Evolutionary conservation across 2,797 vertebrate genomes (phyloP).

Genomic region (Gymnothorax reevesii): DNA sequence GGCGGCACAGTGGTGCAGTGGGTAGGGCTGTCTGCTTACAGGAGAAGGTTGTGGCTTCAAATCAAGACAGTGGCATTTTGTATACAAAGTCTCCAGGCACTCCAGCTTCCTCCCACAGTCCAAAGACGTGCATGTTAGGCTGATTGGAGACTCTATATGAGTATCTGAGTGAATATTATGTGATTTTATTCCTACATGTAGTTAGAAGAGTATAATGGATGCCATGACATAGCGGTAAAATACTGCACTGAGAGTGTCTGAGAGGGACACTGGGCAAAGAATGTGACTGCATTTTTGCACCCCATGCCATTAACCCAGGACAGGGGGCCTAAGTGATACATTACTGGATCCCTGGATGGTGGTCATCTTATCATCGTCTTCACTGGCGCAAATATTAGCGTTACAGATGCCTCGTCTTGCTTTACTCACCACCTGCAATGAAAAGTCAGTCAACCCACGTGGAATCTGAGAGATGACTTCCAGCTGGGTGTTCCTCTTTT

Average conservation of each 20-base stretch:
- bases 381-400: neutral
- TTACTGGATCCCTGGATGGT: neutral
- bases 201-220: too few species aligned
- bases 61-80: too few species aligned
- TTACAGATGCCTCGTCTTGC: neutral
- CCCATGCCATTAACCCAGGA: neutral
- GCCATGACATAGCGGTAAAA: too few species aligned
- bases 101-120: too few species aligned
- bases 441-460: neutral
- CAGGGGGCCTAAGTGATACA: neutral
- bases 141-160: too few species aligned
- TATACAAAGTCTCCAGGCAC: too few species aligned
- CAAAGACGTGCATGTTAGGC: too few species aligned
- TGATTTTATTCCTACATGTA: too few species aligned
- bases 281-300: constrained; percentile 43
- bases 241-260: too few species aligned
- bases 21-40: too few species aligned
- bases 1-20: constrained; percentile 30
- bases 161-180: too few species aligned
- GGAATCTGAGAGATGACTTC: neutral
- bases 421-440: neutral
- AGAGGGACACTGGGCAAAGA: neutral
- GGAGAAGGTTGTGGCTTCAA: too few species aligned
- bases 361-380: neutral
- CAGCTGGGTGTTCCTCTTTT: neutral